phyloP scores from a whole-genome alignment of 2,888 invertebrate genomes.

The Tetranychus truncatus region DNA sequence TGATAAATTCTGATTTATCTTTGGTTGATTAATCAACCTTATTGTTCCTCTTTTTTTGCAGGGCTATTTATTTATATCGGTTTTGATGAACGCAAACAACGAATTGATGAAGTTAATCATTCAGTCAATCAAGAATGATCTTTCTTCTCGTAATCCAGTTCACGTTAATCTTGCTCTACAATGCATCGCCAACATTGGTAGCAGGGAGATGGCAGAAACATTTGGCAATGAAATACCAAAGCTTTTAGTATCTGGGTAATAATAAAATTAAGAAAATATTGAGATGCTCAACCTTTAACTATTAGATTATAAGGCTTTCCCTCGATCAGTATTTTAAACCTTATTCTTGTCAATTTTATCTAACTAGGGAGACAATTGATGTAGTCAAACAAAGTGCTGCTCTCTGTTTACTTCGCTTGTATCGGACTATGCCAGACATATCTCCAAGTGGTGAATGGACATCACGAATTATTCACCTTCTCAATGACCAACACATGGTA shows the following conservation, averaged over 20 bases:
- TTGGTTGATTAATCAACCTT: conserved; percentile 20
- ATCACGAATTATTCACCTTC: conserved; percentile 86
- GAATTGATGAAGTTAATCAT: conserved; percentile 97
- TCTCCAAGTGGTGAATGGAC: conserved; percentile 97
- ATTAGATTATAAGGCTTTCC: too few species aligned
- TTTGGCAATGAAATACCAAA: conserved; percentile 96
- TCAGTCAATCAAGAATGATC: conserved; percentile 96
- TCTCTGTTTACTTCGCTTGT: conserved; percentile 73
- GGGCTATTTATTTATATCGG: conserved; percentile 99
- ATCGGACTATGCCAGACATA: conserved; percentile 85
- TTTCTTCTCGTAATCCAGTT: conserved; percentile 83
- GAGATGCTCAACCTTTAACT: conserved; percentile 20
- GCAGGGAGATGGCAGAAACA: conserved; percentile 99
- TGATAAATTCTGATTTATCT: too few species aligned
- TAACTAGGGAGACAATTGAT: conserved; percentile 69
- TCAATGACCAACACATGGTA: conserved; percentile 92
- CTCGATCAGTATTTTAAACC: too few species aligned
- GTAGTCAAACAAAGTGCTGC: conserved; percentile 98
- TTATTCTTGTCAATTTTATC: conserved; percentile 35
- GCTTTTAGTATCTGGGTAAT: conserved; percentile 69
- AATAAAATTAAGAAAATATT: conserved; percentile 35
- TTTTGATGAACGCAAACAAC: conserved; percentile 93
- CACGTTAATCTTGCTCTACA: conserved; percentile 95
- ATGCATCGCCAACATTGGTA: conserved; percentile 98
- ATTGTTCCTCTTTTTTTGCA: conserved; percentile 35